Evolutionary conservation across 1,140 invertebrate species (phyloP), one percentile per base, ranked within the genome.

Genomic region (Listronotus oregonensis): DNA sequence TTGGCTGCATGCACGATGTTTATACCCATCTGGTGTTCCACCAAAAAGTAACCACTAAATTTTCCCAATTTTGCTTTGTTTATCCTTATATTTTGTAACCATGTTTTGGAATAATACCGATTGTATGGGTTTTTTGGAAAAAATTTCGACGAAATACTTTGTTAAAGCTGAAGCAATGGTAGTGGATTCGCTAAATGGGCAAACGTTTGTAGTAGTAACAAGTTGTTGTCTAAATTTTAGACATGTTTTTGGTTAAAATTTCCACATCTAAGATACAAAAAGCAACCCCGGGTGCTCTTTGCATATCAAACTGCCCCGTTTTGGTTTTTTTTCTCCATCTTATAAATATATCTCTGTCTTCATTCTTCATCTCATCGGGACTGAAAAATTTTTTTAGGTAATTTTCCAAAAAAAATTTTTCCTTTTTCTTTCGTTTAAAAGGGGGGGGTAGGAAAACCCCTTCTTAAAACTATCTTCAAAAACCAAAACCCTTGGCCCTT

Each of bases 261-360:
- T 69, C 54, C 14, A 69, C 63, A 17, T 69, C 67, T 11, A 9
- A 46, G 11, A 39, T 47, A 51, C 65, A 70, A 43, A 67, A 76
- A 14, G 69, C 42, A 7, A 59, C 39, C 5, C n/a, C n/a, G n/a
- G 74, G 46, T 31, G 72, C 71, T 18, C 65, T 54, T 10, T 65
- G 62, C n/a, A 71, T 32, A 32, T 44, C 49, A 51, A 58, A 58
- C 10, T 2, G 21, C n/a, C 9, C 44, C 14, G 6, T 44, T 3
- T 31, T 58, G 18, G 7, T 71, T 40, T 6, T 58, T 31, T 10
- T 37, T 31, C 50, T 69, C 69, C 69, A 73, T 58, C 66, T 49
- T 14, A 64, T 10, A 39, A 72, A 72, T 12, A 50, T 27, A 9
- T 51, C 18, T 18, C 50, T 15, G 1, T 46, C 50, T 64, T 55